These are phyloP conservation scores for Trilocha varians DNA, from an alignment of 2,888 invertebrate genomes.

Conservation along the genomic window DNA sequence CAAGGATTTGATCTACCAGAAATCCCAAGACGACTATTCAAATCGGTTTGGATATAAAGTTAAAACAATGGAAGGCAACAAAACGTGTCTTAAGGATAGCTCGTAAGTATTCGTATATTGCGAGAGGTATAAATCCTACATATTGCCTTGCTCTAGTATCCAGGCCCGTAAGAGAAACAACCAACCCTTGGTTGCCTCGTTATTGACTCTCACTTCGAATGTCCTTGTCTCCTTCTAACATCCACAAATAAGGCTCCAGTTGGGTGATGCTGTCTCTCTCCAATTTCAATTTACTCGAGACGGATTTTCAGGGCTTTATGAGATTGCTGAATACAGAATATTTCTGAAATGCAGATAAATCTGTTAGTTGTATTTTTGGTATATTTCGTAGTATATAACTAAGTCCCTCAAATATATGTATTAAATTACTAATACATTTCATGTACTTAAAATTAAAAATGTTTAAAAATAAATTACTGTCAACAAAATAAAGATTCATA, in stretches of 20 bases:
- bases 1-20: too few species aligned
- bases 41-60: slow-evolving; percentile 23
- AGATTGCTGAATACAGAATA: slow-evolving; percentile 31
- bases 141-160: slow-evolving; percentile 60
- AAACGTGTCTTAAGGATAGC: slow-evolving; percentile 48
- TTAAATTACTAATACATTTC: too few species aligned
- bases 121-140: slow-evolving; percentile 64
- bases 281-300: slow-evolving; percentile 73
- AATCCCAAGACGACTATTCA: too few species aligned
- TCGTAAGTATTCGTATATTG: slow-evolving; percentile 48
- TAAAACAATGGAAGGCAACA: slow-evolving; percentile 43
- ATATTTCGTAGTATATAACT: not conserved
- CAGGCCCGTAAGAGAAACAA: slow-evolving; percentile 64
- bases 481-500: too few species aligned
- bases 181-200: slow-evolving; percentile 73
- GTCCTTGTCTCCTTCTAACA: slow-evolving; percentile 37
- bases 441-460: too few species aligned
- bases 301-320: slow-evolving; percentile 69
- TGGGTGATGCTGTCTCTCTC: slow-evolving; percentile 47
- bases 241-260: slow-evolving; percentile 17
- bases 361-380: not conserved
- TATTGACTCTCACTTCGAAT: slow-evolving; percentile 71
- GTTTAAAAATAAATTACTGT: too few species aligned
- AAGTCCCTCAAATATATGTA: too few species aligned
- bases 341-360: not conserved